Evolutionary conservation across 2,113 vertebrate genomes (phyloP), one percentile per base, ranked within the genome.

Genomic region (Paradoxurus hermaphroditus): DNA sequence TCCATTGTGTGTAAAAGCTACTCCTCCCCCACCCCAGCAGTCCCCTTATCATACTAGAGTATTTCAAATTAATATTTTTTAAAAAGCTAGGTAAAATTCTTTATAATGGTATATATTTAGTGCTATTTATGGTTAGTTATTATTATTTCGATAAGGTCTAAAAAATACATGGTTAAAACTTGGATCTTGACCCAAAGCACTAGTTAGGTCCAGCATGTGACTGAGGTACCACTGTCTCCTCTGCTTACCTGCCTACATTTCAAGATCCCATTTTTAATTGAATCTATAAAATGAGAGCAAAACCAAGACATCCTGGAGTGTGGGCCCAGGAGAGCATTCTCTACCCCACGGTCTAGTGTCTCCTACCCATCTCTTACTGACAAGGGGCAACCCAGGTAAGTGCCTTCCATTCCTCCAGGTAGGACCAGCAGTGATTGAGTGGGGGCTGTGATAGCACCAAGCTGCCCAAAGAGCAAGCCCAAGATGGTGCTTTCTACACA

Each of bases 231-330:
- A 59, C 56, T 73, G 6, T 53, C 16, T 73, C 29, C 36, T 63
- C 87, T 94, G 25, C 14, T 94, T 87, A 7, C 53, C 9, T 73
- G 36, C 88, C 86, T 86, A 49, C 72, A 86, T 79, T 94, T 95
- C 46, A 90, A 67, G 77, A 79, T 89, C 19, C 21, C 16, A 68
- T 72, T 92, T 92, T 85, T 31, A 92, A 77, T 59, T 68, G 25
- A 83, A n/a, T 94, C 49, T 87, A 13, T 91, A 87, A 82, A 72
- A 86, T 86, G 41, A 89, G 11, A 89, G 78, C 36, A 84, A 95
- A 83, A 49, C 56, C 36, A 9, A 88, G 46, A 10, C 53, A 67
- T 92, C 23, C 36, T 62, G 15, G 49, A 41, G 51, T 51, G 11
- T 93, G 85, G 39, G 21, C 34, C 21, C 5, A 29, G 18, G 62